phyloP scores from a whole-genome alignment of 1,140 invertebrate genomes.

The Drosophila pandora region DNA sequence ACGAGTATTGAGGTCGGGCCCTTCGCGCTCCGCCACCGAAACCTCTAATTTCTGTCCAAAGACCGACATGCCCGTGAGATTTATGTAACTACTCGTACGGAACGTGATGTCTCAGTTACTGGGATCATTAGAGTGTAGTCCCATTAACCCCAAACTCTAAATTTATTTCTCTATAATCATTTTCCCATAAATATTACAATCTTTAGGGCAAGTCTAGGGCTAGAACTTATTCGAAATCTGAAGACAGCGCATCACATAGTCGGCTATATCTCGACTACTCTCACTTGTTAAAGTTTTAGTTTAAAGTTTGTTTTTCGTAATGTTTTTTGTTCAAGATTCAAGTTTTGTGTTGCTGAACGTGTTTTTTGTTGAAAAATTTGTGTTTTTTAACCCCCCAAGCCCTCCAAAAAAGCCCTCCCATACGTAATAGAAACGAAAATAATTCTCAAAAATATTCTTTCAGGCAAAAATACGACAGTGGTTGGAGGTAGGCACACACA shows the following conservation, averaged over 20 bases:
- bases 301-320: slow-evolving; percentile 19
- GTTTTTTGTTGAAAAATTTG: neutral
- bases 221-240: neutral
- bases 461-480: slow-evolving; percentile 89
- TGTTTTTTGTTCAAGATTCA: neutral
- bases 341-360: slow-evolving; percentile 18
- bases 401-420: neutral
- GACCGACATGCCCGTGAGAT: slow-evolving; percentile 11
- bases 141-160: no score
- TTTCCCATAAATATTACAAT: no score
- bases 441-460: slow-evolving; percentile 81
- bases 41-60: slow-evolving; percentile 5
- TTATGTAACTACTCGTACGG: neutral
- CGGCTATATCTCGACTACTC: slow-evolving; percentile 1
- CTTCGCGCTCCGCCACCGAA: slow-evolving; percentile 1
- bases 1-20: neutral
- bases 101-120: slow-evolving; percentile 14
- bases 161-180: no score
- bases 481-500: slow-evolving; percentile 87
- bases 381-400: neutral
- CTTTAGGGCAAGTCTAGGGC: no score
- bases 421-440: slow-evolving; percentile 15
- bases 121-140: neutral
- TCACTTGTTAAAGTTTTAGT: slow-evolving; percentile 23
- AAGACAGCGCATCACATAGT: neutral